Percentiles rank a stretch among this genome's conserved stretches.
phyloP scores from a whole-genome alignment of 2,113 vertebrate species.

The Sciurus niger region DNA sequence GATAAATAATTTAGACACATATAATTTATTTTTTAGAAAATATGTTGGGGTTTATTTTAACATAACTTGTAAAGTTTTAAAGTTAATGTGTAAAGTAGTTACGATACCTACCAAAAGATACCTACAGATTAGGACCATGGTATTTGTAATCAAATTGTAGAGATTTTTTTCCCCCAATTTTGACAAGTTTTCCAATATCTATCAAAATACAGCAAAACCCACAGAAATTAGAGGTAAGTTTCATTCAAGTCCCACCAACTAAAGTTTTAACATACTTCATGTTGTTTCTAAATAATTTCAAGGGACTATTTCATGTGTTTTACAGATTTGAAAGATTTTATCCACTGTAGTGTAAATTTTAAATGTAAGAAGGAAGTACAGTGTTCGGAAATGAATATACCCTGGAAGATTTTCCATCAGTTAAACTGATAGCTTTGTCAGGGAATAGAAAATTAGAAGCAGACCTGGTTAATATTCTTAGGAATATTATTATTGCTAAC shows the following conservation, averaged over 20 bases:
- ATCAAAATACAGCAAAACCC: background rate
- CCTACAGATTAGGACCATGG: background rate
- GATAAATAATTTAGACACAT: background rate
- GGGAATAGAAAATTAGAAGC: background rate
- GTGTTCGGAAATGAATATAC: conserved; percentile 8
- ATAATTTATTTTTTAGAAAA: conserved; percentile 39
- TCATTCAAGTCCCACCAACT: background rate
- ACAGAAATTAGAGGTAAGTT: conserved; percentile 19
- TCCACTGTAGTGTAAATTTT: background rate
- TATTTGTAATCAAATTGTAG: conserved; percentile 29
- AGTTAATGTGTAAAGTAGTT: conserved; percentile 57
- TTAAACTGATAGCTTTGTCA: background rate
- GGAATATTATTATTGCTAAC: conserved; percentile 17
- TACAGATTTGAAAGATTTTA: conserved; percentile 7
- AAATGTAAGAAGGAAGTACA: background rate
- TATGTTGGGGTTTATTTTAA: conserved; percentile 21
- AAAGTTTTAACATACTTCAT: conserved; percentile 14
- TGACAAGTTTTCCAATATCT: conserved; percentile 48
- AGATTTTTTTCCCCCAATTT: background rate
- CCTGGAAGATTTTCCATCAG: background rate
- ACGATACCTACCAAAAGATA: conserved; percentile 6
- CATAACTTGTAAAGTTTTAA: background rate
- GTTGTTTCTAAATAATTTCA: conserved; percentile 13
- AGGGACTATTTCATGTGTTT: conserved; percentile 22
- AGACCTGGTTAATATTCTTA: conserved; percentile 8